Evolutionary conservation across 2,113 vertebrate species (phyloP).

Genomic region (Saguinus imperator): DNA sequence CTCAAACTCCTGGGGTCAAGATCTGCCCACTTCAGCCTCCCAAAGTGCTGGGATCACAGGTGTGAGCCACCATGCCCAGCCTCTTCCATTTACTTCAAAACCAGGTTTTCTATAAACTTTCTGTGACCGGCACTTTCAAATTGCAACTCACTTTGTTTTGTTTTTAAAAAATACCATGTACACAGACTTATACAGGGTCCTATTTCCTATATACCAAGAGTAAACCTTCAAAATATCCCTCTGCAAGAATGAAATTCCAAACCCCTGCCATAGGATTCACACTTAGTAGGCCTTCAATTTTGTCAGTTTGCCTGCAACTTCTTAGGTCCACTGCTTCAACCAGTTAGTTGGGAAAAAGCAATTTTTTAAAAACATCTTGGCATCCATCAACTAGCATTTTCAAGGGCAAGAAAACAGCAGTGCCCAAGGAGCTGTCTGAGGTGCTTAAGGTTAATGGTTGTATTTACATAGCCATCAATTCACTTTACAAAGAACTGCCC

Average conservation of each 20-base stretch:
- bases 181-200: not conserved
- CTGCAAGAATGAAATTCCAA: not conserved
- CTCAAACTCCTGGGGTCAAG: too few relatives aligned
- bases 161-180: not conserved
- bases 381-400: conserved; percentile 61
- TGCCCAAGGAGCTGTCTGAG: conserved; percentile 42
- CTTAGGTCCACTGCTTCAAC: not conserved
- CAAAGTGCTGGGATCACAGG: too few relatives aligned
- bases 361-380: not conserved
- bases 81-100: not conserved
- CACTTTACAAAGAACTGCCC: conserved; percentile 43
- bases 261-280: not conserved
- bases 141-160: not conserved
- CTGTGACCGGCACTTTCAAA: conserved; percentile 14
- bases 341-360: not conserved
- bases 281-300: not conserved
- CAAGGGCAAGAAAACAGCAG: conserved; percentile 64
- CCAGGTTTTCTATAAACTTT: not conserved
- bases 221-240: not conserved
- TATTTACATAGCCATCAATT: conserved; percentile 73
- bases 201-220: not conserved
- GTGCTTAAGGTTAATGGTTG: conserved; percentile 73
- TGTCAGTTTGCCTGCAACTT: not conserved
- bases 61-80: too few relatives aligned
- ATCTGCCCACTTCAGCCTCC: too few relatives aligned